Percentiles rank a stretch among this genome's conserved stretches.
Conservation (phyloP, 2,797 vertebrate genomes). For the Crenuchus spilurus region DNA sequence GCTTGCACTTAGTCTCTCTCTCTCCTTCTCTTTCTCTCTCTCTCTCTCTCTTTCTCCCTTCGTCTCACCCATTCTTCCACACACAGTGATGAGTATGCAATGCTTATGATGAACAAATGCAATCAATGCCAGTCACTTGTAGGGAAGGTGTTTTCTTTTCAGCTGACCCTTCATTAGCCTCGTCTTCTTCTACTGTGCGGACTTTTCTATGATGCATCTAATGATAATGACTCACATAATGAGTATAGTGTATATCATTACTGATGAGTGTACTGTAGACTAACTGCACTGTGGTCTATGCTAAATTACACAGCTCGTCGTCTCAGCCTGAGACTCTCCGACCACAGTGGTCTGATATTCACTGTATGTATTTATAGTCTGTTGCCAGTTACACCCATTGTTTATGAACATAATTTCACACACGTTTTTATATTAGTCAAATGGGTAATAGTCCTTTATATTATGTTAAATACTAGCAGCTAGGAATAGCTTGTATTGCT, state of each 20-base stretch:
- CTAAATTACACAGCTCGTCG: not conserved
- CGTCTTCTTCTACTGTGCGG: not conserved
- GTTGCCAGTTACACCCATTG: no score
- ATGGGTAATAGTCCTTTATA: no score
- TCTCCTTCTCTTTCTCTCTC: slow-evolving; percentile 39
- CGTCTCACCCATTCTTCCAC: slow-evolving; percentile 5
- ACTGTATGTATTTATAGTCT: no score
- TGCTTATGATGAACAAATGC: not conserved
- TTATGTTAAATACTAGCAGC: no score
- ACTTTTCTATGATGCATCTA: not conserved
- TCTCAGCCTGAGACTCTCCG: not conserved
- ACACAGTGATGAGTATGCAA: not conserved
- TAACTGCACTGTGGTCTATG: not conserved
- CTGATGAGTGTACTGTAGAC: not conserved
- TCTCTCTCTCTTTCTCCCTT: slow-evolving; percentile 30
- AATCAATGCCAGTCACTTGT: not conserved
- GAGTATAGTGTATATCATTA: not conserved
- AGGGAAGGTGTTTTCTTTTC: not conserved
- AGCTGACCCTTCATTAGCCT: slow-evolving; percentile 8
- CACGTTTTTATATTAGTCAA: no score
- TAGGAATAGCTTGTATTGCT: no score
- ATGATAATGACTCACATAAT: not conserved
- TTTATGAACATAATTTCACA: no score
- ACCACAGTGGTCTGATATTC: no score
- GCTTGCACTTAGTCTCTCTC: slow-evolving; percentile 42